Evolutionary conservation across 1,140 invertebrate species (phyloP).

Genomic region (Parapsyche elsis): DNA sequence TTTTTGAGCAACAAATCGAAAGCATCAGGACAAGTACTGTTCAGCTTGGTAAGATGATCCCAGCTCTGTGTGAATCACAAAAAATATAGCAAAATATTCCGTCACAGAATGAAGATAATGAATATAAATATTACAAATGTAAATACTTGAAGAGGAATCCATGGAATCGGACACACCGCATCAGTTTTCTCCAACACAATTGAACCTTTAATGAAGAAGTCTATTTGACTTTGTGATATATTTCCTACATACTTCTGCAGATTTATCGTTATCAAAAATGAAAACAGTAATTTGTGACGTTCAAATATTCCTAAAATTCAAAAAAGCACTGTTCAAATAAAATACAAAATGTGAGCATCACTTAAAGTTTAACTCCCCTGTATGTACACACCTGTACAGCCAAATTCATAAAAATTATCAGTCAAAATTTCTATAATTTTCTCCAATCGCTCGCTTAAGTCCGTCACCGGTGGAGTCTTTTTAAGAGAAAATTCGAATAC

Average conservation of each 20-base stretch:
- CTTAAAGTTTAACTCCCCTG: too few relatives aligned
- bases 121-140: conserved; percentile 9
- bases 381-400: conserved; percentile 76
- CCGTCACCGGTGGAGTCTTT: conserved; percentile 68
- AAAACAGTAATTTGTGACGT: conserved; percentile 88
- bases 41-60: conserved; percentile 83
- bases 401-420: conserved; percentile 88
- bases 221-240: conserved; percentile 78
- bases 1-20: conserved; percentile 77
- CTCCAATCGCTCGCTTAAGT: conserved; percentile 73
- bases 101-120: background rate
- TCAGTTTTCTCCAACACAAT: conserved; percentile 80
- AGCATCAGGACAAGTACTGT: conserved; percentile 73
- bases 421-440: conserved; percentile 89
- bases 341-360: too few relatives aligned
- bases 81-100: conserved; percentile 39
- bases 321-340: background rate
- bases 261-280: conserved; percentile 89
- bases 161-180: conserved; percentile 73
- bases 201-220: conserved; percentile 91
- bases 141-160: conserved; percentile 41
- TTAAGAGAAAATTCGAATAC: conserved; percentile 86
- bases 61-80: conserved; percentile 70
- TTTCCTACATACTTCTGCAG: conserved; percentile 75
- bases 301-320: conserved; percentile 81